phyloP scores from a whole-genome alignment of 37 sponge, comb jelly and placozoan genomes.

The Mnemiopsis leidyi region DNA sequence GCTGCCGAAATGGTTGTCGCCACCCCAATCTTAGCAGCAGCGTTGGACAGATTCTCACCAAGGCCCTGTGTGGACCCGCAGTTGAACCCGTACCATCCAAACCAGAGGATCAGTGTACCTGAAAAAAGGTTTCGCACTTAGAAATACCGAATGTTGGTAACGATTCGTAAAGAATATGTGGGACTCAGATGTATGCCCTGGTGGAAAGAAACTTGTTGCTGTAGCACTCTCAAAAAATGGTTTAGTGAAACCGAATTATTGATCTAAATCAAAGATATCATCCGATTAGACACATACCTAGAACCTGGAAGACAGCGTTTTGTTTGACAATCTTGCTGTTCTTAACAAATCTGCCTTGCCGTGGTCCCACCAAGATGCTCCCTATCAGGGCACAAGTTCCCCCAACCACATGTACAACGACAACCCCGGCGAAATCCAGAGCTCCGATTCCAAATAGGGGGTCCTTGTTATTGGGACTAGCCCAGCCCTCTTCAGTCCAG shows the following conservation, averaged over 20 bases:
- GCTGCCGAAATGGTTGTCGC: slow-evolving; percentile 25
- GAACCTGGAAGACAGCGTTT: slow-evolving; percentile 37
- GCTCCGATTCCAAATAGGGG: slow-evolving; percentile 30
- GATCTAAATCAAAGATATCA: too few relatives aligned
- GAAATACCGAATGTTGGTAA: too few relatives aligned
- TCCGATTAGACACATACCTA: slow-evolving; percentile 48
- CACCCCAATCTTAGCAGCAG: slow-evolving; percentile 46
- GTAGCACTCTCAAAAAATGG: too few relatives aligned
- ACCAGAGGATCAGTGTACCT: slow-evolving; percentile 59
- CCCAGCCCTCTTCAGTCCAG: slow-evolving; percentile 64
- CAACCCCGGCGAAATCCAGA: slow-evolving; percentile 46
- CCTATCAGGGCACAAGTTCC: slow-evolving; percentile 62
- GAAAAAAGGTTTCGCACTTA: neutral
- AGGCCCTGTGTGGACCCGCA: slow-evolving; percentile 46
- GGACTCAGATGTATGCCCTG: too few relatives aligned
- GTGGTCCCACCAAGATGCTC: slow-evolving; percentile 16
- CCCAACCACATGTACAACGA: slow-evolving; percentile 45
- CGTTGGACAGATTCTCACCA: neutral
- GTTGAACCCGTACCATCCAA: slow-evolving; percentile 62
- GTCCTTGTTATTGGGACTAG: neutral
- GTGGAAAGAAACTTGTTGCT: too few relatives aligned
- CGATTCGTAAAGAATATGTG: too few relatives aligned
- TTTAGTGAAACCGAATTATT: too few relatives aligned
- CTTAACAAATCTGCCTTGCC: slow-evolving; percentile 61
- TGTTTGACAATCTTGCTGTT: slow-evolving; percentile 15